Evolutionary conservation across 2,113 vertebrate genomes (phyloP).

Genomic region (Geococcyx californianus): DNA sequence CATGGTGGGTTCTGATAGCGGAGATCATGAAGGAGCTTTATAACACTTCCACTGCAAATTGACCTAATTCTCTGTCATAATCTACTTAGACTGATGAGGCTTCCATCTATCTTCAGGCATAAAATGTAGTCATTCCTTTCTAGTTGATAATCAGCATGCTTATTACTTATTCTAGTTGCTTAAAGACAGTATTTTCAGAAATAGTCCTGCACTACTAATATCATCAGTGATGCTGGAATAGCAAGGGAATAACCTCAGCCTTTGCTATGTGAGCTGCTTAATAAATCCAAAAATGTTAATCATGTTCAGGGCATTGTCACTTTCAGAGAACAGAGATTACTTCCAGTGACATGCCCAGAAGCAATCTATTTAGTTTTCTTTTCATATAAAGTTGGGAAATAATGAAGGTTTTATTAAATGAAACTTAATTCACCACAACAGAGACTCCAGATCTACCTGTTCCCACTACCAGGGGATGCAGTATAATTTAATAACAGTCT

Average conservation of each 20-base stretch:
- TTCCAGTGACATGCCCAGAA: not conserved
- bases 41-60: constrained; percentile 20
- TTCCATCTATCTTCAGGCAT: constrained; percentile 25
- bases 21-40: not conserved
- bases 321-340: constrained; percentile 41
- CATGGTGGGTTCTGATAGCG: not conserved
- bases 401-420: constrained; percentile 66
- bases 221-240: not conserved
- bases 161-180: not conserved
- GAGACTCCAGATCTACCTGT: not conserved
- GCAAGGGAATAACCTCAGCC: not conserved
- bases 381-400: constrained; percentile 48
- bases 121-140: not conserved
- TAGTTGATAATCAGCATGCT: not conserved
- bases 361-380: constrained; percentile 48
- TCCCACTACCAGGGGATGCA: not conserved
- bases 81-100: not conserved
- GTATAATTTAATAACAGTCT: constrained; percentile 39
- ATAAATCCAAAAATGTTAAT: constrained; percentile 50
- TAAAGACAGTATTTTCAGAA: constrained; percentile 7
- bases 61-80: constrained; percentile 33
- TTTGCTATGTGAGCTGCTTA: constrained; percentile 23
- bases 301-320: constrained; percentile 43
- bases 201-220: not conserved
- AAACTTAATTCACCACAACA: not conserved